These are phyloP conservation scores for Psix sp. DNA, from an alignment of 1,140 invertebrate species.

Conservation along the genomic window DNA sequence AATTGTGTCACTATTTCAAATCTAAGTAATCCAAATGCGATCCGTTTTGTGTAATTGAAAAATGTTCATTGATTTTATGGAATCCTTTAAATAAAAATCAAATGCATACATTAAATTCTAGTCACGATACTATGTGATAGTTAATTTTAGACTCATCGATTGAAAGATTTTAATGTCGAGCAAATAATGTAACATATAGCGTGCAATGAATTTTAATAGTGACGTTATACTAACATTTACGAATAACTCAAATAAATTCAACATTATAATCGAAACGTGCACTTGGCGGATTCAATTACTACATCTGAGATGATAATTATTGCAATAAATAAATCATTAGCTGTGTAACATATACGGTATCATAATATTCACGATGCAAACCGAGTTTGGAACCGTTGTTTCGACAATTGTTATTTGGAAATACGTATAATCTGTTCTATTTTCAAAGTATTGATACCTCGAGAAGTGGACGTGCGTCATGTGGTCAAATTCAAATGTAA, in stretches of 20 bases:
- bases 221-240: conserved; percentile 14
- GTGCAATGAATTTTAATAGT: conserved; percentile 16
- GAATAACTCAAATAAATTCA: conserved; percentile 15
- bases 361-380: too few relatives aligned
- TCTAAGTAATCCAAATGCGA: too few relatives aligned
- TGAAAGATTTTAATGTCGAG: too few relatives aligned
- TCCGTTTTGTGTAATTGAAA: too few relatives aligned
- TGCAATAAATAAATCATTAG: conserved; percentile 36
- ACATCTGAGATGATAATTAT: conserved; percentile 44
- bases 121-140: too few relatives aligned
- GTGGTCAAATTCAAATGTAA: conserved; percentile 18
- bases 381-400: conserved; percentile 44
- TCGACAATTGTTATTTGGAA: conserved; percentile 40
- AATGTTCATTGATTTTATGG: too few relatives aligned
- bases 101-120: too few relatives aligned
- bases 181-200: background rate
- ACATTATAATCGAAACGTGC: conserved; percentile 25
- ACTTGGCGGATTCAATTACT: conserved; percentile 18
- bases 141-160: too few relatives aligned
- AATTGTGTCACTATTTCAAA: too few relatives aligned
- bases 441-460: conserved; percentile 43
- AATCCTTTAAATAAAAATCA: too few relatives aligned
- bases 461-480: conserved; percentile 17
- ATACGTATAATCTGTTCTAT: conserved; percentile 40
- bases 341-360: conserved; percentile 1